These are phyloP conservation scores for Tholera decimalis DNA, from an alignment of 2,888 invertebrate genomes.

Conservation along the genomic window DNA sequence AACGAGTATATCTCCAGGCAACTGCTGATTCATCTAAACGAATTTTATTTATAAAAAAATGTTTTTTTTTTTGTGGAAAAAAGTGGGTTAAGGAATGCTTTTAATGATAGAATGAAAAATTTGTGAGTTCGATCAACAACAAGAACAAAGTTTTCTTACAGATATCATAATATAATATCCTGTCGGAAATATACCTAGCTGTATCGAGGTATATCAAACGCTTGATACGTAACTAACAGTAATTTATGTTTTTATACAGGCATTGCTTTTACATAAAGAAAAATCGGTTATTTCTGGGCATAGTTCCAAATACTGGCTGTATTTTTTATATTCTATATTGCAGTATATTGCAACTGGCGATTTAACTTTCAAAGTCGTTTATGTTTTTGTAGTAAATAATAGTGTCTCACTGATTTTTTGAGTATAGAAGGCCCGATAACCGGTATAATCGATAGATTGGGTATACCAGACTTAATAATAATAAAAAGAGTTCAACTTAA, in stretches of 20 bases:
- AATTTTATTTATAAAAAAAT: too few species aligned
- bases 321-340: not conserved
- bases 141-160: too few species aligned
- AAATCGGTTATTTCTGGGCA: not conserved
- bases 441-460: too few species aligned
- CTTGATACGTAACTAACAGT: not conserved
- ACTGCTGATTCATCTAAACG: not conserved
- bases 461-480: too few species aligned
- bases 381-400: not conserved
- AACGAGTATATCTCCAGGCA: not conserved
- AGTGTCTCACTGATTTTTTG: not conserved
- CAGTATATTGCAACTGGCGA: not conserved
- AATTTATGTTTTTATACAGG: not conserved
- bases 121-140: too few species aligned
- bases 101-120: too few species aligned
- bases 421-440: too few species aligned
- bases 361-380: too few species aligned
- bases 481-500: too few species aligned
- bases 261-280: slow-evolving; percentile 1
- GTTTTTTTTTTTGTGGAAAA: too few species aligned
- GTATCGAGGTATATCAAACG: not conserved
- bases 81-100: too few species aligned
- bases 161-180: not conserved
- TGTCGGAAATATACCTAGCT: not conserved
- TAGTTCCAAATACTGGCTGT: not conserved